These are phyloP conservation scores for Drosophila histrio DNA, from an alignment of 2,888 invertebrate genomes.

Conservation along the genomic window DNA sequence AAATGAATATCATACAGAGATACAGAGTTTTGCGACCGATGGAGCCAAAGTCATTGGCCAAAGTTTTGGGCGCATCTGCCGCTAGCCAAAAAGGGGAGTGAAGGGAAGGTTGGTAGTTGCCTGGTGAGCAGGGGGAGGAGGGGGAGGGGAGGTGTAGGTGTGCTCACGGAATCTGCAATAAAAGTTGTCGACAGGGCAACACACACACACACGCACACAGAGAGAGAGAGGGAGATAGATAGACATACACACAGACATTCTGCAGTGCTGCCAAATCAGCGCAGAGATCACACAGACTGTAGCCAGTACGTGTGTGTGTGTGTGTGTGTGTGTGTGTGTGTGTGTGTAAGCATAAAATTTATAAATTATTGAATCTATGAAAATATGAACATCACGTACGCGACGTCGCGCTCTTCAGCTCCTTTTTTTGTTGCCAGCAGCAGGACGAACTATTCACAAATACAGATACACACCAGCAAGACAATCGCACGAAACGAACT, in stretches of 20 bases:
- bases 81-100: neutral
- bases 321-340: constrained; percentile 7
- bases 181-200: constrained; percentile 55
- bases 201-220: constrained; percentile 5
- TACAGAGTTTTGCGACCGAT: constrained; percentile 15
- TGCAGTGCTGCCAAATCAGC: constrained; percentile 55
- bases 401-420: constrained; percentile 37
- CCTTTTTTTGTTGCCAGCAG: neutral
- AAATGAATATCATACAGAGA: constrained; percentile 12
- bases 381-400: constrained; percentile 78
- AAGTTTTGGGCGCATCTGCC: constrained; percentile 18
- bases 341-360: constrained; percentile 65
- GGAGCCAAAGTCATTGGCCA: constrained; percentile 19
- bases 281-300: constrained; percentile 61
- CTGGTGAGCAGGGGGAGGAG: neutral
- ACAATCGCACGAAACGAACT: constrained; percentile 68
- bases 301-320: neutral
- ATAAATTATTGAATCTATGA: constrained; percentile 80
- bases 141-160: neutral
- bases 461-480: constrained; percentile 29
- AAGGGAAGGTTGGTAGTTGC: neutral
- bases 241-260: constrained; percentile 4
- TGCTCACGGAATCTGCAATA: constrained; percentile 62
- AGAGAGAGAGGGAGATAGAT: too few relatives aligned
- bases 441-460: constrained; percentile 48